phyloP scores from a whole-genome alignment of 2,888 invertebrate species.

The Diabrotica balteata region DNA sequence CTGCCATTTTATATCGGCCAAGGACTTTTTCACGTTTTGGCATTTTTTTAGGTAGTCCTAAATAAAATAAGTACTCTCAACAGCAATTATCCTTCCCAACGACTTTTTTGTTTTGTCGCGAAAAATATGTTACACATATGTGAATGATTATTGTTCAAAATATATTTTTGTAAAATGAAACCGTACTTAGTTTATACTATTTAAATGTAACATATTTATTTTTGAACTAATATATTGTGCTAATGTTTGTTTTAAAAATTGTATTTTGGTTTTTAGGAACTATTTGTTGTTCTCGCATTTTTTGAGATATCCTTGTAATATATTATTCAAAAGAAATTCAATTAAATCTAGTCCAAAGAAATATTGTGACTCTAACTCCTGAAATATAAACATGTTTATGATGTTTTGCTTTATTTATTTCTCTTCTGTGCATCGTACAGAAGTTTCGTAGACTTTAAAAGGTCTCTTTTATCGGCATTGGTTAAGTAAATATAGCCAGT shows the following conservation, averaged over 20 bases:
- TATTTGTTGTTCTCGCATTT: conserved; percentile 31
- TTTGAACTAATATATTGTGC: conserved; percentile 34
- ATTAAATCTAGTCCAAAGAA: conserved; percentile 47
- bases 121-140: conserved; percentile 36
- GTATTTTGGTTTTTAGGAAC: conserved; percentile 32
- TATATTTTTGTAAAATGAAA: conserved; percentile 39
- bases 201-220: conserved; percentile 37
- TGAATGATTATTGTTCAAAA: conserved; percentile 32
- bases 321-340: conserved; percentile 28
- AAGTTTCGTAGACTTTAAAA: no score
- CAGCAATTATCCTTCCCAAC: conserved; percentile 5
- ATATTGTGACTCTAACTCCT: conserved; percentile 42
- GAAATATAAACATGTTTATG: conserved; percentile 35
- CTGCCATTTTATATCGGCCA: no score
- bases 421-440: neutral
- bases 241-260: conserved; percentile 33
- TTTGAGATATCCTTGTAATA: conserved; percentile 23
- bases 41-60: no score
- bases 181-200: conserved; percentile 35
- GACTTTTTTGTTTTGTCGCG: conserved; percentile 22
- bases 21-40: no score
- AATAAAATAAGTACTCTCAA: neutral
- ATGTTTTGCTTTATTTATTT: conserved; percentile 1
- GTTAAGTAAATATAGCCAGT: no score
- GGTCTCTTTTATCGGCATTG: no score